Evolutionary conservation across 2,797 vertebrate genomes (phyloP), one percentile per base, ranked within the genome.

Genomic region (Sarcophilus harrisii): DNA sequence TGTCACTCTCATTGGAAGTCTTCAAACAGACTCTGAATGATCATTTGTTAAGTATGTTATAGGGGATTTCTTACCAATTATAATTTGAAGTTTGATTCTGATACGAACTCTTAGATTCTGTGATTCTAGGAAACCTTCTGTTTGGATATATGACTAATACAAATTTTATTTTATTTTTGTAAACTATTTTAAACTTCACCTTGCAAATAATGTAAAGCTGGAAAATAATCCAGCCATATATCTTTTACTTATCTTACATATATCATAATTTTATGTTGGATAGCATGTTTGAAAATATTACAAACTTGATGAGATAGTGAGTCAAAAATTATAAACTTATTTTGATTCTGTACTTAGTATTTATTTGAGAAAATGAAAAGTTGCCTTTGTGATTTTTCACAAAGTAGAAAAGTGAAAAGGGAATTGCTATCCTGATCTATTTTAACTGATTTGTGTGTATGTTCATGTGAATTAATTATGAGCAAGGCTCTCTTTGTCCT

Each of bases 381-480:
- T 1, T 18, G 58, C 28, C 9, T 8, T 60, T 16, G 55, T 45
- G 14, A 29, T 57, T 60, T 58, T 55, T 2, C 52, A 57, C 14
- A 16, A 14, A 16, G 18, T 1, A 24, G 29, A 91, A 66, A 94
- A 5, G 54, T 11, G 18, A 32, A 6, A 5, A 55, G n/a, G 13
- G 1, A 3, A 1, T 30, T 1, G 0, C 13, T 29, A 5, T 13
- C 54, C 8, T 10, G 32, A 11, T 28, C 13, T 18, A 18, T 3
- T 16, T n/a, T n/a, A n/a, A n/a, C n/a, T n/a, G n/a, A n/a, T n/a
- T n/a, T n/a, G 49, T 49, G 1, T 49, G 49, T 49, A 49, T 49
- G 49, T 49, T 49, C 49, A 49, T 49, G 4, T 49, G 49, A 49
- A 49, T 49, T 49, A 49, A 49, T 57, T 14, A 57, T 14, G 5